Base-by-base conservation (phyloP, 2,888 invertebrate species). In the Parnassius glacialis region DNA sequence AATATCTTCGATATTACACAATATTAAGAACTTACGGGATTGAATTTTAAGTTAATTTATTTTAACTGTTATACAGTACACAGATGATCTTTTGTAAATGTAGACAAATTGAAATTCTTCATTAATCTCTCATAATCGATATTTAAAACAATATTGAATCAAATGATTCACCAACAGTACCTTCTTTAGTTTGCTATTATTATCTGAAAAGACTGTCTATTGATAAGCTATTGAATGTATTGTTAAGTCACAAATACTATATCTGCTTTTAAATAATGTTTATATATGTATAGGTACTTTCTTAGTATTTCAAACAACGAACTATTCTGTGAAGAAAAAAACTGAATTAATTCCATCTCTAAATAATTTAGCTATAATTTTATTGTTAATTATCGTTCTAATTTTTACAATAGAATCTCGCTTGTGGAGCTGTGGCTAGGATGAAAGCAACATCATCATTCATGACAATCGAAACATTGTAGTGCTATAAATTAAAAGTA, bases 181-280 rank as follows among this genome's bases (percentile, higher is more conserved):
- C 69, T 79, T 79, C 74, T 78, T 78, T 73, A 77, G 75, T 76
- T 68, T 70, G 72, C 69, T 73, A 82, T 83, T 79, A 83, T 83
- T 80, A 81, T 85, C 82, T 86, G 87, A 34, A 87, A 90, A 91
- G 90, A 91, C 90, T 91, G 90, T 88, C 88, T 90, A 90, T 84
- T 85, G 74, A 77, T 88, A 90, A 88, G 89, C 84, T 86, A 87
- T 82, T 84, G 79, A 86, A 85, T 84, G 84, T 85, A 87, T 85
- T 80, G 70, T 83, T 89, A 88, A 87, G 90, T 90, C 90, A 90
- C 90, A 91, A 91, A 91, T 83, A 80, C 83, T 82, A 81, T 84
- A 82, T 76, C 79, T 72, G 76, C 77, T 84, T 82, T 76, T 75
- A 79, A 78, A 82, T 85, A 84, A 87, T 34, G 82, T 83, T 83